Base-by-base conservation (phyloP, 2,888 invertebrate genomes). In the Fragum whitleyi region DNA sequence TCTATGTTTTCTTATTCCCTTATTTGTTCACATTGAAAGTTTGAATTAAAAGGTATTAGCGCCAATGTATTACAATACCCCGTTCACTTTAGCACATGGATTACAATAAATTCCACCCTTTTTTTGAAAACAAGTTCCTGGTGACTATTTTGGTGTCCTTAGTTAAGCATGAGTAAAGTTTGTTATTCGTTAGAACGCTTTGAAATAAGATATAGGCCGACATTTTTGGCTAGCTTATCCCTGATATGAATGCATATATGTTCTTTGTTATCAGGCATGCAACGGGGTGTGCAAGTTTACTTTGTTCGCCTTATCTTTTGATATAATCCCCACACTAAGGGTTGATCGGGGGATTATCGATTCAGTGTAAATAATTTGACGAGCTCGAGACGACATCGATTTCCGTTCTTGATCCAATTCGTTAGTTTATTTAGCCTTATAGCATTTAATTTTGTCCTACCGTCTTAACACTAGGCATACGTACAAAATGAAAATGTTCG, bases 301-400 rank as follows among this genome's bases (percentile, higher is more conserved):
- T 47, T 47, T 47, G 47, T 47, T 47, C 47, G 47, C 19, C 47
- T 47, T 47, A 47, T 47, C 47, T 47, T 47, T 47, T 47, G 47
- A 47, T 47, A 16, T 47, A 47, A 47, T 47, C 47, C 47, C 47
- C 47, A 47, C 14, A 47, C 47, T 47, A n/a, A n/a, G 47, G 47
- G n/a, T 47, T 47, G n/a, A 47, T 47, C 47, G 32, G 70, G 70
- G 26, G 55, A 55, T 70, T 70, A 70, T 70, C 55, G 70, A 70
- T 70, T 70, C 23, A 70, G 36, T 55, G 70, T 70, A 70, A 70
- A 70, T 70, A 70, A 36, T 70, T 70, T 70, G 29, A 70, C 70
- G 28, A 57, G 26, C 57, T 5, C 57, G 29, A 61, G 61, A 61
- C 62, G 62, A 62, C 65, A 65, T 65, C 42, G 65, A 65, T 65